Evolutionary conservation across 2,888 invertebrate species (phyloP).

Genomic region (Xanthostigma xanthostigma): DNA sequence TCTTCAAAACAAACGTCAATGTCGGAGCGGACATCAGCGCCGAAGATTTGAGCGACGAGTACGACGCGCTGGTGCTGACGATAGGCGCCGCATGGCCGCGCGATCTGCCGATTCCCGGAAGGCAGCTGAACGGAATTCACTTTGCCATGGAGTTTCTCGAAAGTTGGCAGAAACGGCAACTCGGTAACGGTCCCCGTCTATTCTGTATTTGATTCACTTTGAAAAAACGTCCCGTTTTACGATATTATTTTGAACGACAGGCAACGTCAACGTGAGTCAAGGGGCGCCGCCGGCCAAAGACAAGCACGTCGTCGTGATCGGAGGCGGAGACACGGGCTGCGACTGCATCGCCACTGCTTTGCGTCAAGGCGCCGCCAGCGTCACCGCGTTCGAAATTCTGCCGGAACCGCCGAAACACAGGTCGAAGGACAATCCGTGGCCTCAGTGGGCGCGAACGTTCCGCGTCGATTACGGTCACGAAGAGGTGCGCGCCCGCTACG

Average conservation of each 20-base stretch:
- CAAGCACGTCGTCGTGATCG: conserved; percentile 87
- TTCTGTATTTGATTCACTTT: too few relatives aligned
- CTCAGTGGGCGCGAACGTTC: conserved; percentile 94
- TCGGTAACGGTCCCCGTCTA: conserved; percentile 35
- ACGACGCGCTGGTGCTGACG: conserved; percentile 76
- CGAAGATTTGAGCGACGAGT: conserved; percentile 47
- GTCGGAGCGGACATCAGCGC: conserved; percentile 85
- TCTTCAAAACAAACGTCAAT: conserved; percentile 57
- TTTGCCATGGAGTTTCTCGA: conserved; percentile 98
- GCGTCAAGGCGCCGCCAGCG: conserved; percentile 76
- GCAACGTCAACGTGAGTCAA: conserved; percentile 6
- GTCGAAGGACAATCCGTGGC: conserved; percentile 92
- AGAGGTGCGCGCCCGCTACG: conserved; percentile 72
- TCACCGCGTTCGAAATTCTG: conserved; percentile 94
- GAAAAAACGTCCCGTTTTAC: conserved; percentile 11
- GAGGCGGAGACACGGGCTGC: conserved; percentile 77
- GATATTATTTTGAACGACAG: too few relatives aligned
- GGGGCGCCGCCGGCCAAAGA: conserved; percentile 65
- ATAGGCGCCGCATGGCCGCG: conserved; percentile 95
- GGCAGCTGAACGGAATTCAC: conserved; percentile 83
- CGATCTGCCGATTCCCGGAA: conserved; percentile 67
- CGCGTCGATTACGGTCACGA: conserved; percentile 97
- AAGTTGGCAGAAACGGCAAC: conserved; percentile 89
- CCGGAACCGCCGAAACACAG: conserved; percentile 76
- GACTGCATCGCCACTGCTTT: conserved; percentile 98